Percentiles rank a stretch among this genome's conserved stretches.
These are phyloP conservation scores for Carapus acus DNA, from an alignment of 2,797 vertebrate species.

Conservation along the genomic window DNA sequence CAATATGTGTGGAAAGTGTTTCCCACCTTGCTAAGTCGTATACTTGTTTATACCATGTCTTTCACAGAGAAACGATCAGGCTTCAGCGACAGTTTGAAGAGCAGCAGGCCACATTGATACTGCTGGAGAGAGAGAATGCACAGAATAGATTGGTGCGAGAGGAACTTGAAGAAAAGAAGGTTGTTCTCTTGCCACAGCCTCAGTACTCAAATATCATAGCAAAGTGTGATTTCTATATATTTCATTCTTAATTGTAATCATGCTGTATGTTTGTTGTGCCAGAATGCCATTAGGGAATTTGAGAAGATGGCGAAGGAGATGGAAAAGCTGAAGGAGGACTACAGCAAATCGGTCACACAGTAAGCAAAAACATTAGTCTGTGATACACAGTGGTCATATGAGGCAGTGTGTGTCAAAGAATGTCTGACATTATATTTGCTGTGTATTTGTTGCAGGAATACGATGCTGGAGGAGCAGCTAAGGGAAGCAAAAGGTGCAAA, in stretches of 20 bases:
- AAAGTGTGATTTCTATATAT: background rate
- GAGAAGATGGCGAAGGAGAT: slow-evolving; percentile 74
- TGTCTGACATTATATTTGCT: no score
- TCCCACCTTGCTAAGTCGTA: background rate
- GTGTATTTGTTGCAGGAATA: slow-evolving; percentile 71
- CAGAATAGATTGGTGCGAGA: slow-evolving; percentile 77
- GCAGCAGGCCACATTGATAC: slow-evolving; percentile 78
- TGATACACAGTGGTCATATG: background rate
- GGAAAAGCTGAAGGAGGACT: slow-evolving; percentile 76
- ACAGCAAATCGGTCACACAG: slow-evolving; percentile 58
- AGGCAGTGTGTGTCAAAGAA: no score
- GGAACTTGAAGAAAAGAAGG: slow-evolving; percentile 89
- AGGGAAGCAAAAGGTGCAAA: slow-evolving; percentile 80
- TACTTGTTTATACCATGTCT: slow-evolving; percentile 1
- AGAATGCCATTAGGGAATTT: slow-evolving; percentile 79
- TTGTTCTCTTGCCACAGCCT: slow-evolving; percentile 35
- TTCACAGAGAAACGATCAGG: slow-evolving; percentile 77
- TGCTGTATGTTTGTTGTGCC: background rate
- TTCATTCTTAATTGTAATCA: background rate
- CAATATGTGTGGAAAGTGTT: background rate
- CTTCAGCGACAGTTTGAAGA: slow-evolving; percentile 86
- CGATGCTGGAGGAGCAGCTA: slow-evolving; percentile 78
- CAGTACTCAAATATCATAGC: background rate
- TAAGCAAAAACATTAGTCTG: slow-evolving; percentile 26
- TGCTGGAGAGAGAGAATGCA: slow-evolving; percentile 80